Evolutionary conservation across 2,797 vertebrate species (phyloP).

Genomic region (Pelobates cultripes): DNA sequence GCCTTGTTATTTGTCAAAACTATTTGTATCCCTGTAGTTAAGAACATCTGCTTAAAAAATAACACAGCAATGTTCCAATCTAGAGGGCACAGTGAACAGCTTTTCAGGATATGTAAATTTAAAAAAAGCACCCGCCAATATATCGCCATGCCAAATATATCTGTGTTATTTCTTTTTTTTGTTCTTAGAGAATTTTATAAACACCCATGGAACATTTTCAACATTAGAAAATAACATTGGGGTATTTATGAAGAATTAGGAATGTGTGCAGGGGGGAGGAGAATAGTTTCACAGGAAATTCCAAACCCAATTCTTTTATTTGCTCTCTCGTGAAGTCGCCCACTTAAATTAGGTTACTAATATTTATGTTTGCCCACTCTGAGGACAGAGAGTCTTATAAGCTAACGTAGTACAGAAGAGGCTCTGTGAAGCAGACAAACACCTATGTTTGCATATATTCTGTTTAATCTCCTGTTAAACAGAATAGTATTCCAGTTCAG

Average conservation of each 20-base stretch:
- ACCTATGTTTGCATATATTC: constrained; percentile 19
- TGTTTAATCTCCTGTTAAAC: constrained; percentile 23
- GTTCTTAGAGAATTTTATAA: neutral
- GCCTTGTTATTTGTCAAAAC: constrained; percentile 48
- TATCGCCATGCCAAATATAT: neutral
- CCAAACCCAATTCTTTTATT: constrained; percentile 47
- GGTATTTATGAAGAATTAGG: constrained; percentile 51
- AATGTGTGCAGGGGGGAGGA: constrained; percentile 51
- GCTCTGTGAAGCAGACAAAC: constrained; percentile 19
- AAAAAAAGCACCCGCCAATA: too few species aligned
- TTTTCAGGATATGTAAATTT: too few species aligned
- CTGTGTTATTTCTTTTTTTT: neutral
- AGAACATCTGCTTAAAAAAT: constrained; percentile 43
- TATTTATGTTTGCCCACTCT: constrained; percentile 55
- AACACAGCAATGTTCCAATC: neutral
- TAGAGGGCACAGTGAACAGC: neutral
- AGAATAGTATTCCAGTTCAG: neutral
- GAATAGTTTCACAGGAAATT: constrained; percentile 50
- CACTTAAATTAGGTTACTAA: constrained; percentile 41
- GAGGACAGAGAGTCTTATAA: constrained; percentile 20
- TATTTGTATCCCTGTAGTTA: constrained; percentile 31
- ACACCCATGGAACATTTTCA: neutral
- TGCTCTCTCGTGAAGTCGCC: constrained; percentile 44
- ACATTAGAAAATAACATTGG: constrained; percentile 24
- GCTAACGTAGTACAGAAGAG: constrained; percentile 17